Base-by-base conservation (phyloP, 2,797 vertebrate genomes). In the Pogoniulus pusillus region DNA sequence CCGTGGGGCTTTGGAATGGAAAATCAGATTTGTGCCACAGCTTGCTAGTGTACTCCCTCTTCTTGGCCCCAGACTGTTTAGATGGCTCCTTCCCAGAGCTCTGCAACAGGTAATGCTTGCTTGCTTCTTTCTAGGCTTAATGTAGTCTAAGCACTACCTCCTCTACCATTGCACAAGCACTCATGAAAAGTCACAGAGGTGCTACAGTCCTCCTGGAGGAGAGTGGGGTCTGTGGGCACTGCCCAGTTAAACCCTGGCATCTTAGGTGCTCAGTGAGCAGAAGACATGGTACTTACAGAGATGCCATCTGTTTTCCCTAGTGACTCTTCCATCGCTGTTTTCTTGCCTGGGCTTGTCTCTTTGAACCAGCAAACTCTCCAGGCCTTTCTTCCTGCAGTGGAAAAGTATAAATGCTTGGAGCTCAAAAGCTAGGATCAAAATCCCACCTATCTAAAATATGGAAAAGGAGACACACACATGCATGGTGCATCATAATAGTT, bases 231-330 rank as follows among this genome's bases (percentile, higher is more conserved):
- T 82, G 12, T 1, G 5, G 45, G 18, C 22, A 5, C 47, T 34
- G 27, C 13, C 45, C 32, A 2, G 1, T 59, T 70, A 62, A 78
- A 65, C 9, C 4, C 37, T 57, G 78, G 27, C 27, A 64, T 23
- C 30, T 49, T 64, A 80, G 53, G 39, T 59, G 39, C 43, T 76
- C 30, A 13, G 64, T 1, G 1, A 81, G 43, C 66, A 76, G 47
- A 64, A 74, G 15, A 32, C 6, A 23, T 0, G 0, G 23, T 29
- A 17, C 2, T 2, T 6, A 10, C 0, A 0, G 41, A 58, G 35
- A 37, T 3, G 9, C 10, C 9, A 4, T 49, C 5, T 32, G 60
- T 62, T 73, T 39, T 45, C 77, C 18, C 6, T 5, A 7, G 2
- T 47, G 45, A 74, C 16, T 29, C 29, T 29, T 64, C 49, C 13